Percentiles rank a stretch among this genome's conserved stretches.
phyloP scores from a whole-genome alignment of 2,797 vertebrate genomes.

The Malacoraja senta region DNA sequence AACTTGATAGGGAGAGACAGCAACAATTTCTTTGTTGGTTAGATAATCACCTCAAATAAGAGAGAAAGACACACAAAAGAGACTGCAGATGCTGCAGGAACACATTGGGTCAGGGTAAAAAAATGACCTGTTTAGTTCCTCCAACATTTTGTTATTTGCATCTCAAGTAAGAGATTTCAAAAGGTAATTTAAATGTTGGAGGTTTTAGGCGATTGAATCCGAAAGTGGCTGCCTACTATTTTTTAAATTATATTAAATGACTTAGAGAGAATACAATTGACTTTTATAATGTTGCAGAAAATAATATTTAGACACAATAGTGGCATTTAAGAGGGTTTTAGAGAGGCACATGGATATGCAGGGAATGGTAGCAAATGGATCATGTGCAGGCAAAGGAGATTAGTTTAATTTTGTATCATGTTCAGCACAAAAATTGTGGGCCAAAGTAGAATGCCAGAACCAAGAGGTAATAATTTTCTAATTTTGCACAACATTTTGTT shows the following conservation, averaged over 20 bases:
- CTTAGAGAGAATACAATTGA: not conserved
- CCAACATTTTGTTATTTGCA: too few species aligned
- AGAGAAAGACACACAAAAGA: too few species aligned
- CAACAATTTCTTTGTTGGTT: not conserved
- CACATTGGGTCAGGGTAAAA: too few species aligned
- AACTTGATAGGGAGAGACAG: not conserved
- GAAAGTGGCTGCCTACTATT: not conserved
- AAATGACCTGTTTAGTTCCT: too few species aligned
- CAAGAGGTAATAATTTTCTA: constrained; percentile 15
- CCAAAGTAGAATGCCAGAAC: not conserved
- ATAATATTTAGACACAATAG: not conserved
- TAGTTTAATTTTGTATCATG: too few species aligned
- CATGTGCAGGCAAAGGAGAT: too few species aligned
- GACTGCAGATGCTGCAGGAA: too few species aligned
- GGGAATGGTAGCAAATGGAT: too few species aligned
- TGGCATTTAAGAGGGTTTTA: too few species aligned
- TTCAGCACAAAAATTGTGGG: too few species aligned
- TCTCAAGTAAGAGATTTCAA: not conserved
- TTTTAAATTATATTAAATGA: not conserved
- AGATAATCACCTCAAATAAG: not conserved
- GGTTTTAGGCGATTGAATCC: too few species aligned
- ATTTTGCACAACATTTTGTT: not conserved
- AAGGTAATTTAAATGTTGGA: not conserved
- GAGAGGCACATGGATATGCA: too few species aligned
- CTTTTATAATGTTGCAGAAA: not conserved